These are phyloP conservation scores for Bicyclus anynana DNA, from an alignment of 1,140 invertebrate species.

Conservation along the genomic window DNA sequence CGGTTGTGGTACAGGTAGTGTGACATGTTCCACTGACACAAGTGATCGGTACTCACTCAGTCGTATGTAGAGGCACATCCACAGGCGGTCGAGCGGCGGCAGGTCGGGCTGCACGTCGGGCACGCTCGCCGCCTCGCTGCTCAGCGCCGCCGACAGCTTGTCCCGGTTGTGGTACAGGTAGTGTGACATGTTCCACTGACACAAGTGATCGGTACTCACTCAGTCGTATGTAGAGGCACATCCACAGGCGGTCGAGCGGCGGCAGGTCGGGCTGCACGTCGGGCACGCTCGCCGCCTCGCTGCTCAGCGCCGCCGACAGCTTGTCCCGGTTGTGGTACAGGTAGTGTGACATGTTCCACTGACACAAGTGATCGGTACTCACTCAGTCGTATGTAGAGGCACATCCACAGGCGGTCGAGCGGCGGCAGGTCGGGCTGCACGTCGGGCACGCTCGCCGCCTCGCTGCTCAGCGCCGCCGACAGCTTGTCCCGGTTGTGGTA, in stretches of 20 bases:
- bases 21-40: constrained; percentile 95
- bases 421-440: constrained; percentile 91
- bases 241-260: constrained; percentile 96
- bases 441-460: constrained; percentile 87
- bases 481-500: constrained; percentile 96
- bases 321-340: constrained; percentile 97
- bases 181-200: constrained; percentile 98
- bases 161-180: constrained; percentile 97
- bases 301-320: constrained; percentile 84
- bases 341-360: constrained; percentile 99
- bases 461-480: constrained; percentile 82
- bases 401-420: constrained; percentile 97
- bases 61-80: constrained; percentile 96
- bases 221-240: constrained; percentile 94
- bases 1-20: constrained; percentile 98
- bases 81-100: constrained; percentile 94
- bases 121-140: constrained; percentile 84
- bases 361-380: constrained; percentile 40
- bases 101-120: constrained; percentile 91
- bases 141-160: constrained; percentile 86
- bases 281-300: constrained; percentile 85
- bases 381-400: constrained; percentile 92
- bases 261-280: constrained; percentile 91
- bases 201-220: constrained; percentile 69
- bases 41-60: constrained; percentile 78